Evolutionary conservation across 2,888 invertebrate species (phyloP), one percentile per base, ranked within the genome.

Genomic region (Labia minor): DNA sequence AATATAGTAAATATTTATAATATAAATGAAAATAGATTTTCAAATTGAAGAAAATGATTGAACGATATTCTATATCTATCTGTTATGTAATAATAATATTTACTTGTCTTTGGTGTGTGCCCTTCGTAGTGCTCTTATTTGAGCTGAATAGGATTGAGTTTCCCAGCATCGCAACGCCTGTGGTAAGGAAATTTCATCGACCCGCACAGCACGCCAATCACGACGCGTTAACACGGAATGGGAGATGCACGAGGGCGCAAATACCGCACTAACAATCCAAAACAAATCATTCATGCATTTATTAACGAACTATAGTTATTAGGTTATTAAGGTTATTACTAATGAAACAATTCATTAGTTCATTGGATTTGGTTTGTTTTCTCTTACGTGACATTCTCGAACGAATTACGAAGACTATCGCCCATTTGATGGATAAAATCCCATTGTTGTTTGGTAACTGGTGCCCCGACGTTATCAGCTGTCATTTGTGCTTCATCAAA

Each of bases 401-500:
- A 83, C 21, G 94, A 91, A 67, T 86, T 84, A 26, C 92, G 84
- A 68, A 94, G 80, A 21, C 92, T 89, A 69, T 90, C 87, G 0
- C 95, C 95, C 81, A 94, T 90, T 74, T 88, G 87, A 75, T 95
- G 92, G 68, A 95, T 92, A 73, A 92, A 92, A 73, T 94, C 90
- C 95, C 95, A 95, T 74, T 95, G 95, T 68, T 90, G 87, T 66
- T 91, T 89, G 14, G 92, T 89, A 1, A 91, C 87, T 1, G 94
- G 94, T 0, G 92, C 87, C 0, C 92, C 90, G 1, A 95, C 92
- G 73, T 95, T 95, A 76, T 94, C 93, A 0, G 91, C 93, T 26
- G 90, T 87, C 83, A 96, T 87, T 80, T 95, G 95, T 1, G 95
- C 95, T 75, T 95, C 94, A 76, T 96, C 95, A 77, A 94, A 95